Evolutionary conservation across 2,888 invertebrate genomes (phyloP).

Genomic region (Gandaritis pyraliata): DNA sequence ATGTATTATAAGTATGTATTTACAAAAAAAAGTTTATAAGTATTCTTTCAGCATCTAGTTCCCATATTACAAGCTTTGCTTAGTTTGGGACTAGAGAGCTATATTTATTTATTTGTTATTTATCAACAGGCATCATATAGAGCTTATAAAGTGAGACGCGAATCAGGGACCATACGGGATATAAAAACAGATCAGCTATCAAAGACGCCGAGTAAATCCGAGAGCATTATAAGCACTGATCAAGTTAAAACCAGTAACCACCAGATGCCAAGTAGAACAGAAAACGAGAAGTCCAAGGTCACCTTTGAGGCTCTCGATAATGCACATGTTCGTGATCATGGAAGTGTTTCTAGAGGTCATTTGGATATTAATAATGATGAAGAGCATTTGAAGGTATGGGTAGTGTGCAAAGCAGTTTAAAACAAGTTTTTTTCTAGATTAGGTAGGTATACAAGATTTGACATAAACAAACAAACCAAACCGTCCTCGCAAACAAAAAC

Average conservation of each 20-base stretch:
- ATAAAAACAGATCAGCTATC: not conserved
- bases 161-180: not conserved
- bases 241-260: not conserved
- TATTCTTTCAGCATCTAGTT: no score
- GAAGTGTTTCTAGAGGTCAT: not conserved
- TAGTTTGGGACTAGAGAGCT: no score
- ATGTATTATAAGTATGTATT: no score
- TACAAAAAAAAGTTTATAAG: no score
- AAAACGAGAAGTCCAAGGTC: conserved; percentile 14
- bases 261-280: not conserved
- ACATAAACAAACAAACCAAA: no score
- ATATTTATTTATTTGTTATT: no score
- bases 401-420: not conserved
- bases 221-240: not conserved
- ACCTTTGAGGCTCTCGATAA: conserved; percentile 6
- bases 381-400: not conserved
- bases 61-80: no score
- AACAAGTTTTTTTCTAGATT: not conserved
- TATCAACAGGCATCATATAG: conserved; percentile 14
- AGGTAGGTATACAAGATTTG: no score
- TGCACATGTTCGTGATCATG: no score
- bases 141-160: conserved; percentile 13
- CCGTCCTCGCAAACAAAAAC: no score
- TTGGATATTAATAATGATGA: not conserved
- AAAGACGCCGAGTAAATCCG: conserved; percentile 6